phyloP scores from a whole-genome alignment of 2,797 vertebrate species.

The Glyptemys insculpta region DNA sequence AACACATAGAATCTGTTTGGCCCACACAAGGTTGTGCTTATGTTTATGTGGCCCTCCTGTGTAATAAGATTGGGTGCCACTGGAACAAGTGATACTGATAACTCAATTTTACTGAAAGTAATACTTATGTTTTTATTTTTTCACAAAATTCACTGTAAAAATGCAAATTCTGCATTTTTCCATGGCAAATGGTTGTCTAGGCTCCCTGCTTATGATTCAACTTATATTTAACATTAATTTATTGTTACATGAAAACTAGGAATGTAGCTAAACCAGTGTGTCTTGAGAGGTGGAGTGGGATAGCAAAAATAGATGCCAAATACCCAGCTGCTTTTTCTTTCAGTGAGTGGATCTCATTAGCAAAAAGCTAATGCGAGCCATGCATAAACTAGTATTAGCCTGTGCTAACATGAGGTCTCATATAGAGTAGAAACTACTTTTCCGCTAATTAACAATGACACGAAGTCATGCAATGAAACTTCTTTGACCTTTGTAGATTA shows the following conservation, averaged over 20 bases:
- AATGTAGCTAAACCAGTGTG: neutral
- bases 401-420: neutral
- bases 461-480: neutral
- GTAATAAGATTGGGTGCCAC: no score
- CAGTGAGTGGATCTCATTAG: neutral
- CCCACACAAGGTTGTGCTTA: no score
- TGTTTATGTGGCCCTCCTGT: no score
- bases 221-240: neutral
- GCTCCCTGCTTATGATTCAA: neutral
- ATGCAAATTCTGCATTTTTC: no score
- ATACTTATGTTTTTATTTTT: no score
- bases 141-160: no score
- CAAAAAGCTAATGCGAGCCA: neutral
- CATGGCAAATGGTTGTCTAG: no score
- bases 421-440: neutral
- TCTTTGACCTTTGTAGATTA: neutral
- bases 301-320: neutral
- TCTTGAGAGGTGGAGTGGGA: neutral
- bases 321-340: neutral
- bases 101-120: no score
- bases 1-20: no score
- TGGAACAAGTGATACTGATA: no score
- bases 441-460: neutral
- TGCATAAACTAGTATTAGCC: neutral
- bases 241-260: neutral